Percentiles rank a stretch among this genome's conserved stretches.
Conservation (phyloP, 2,888 invertebrate genomes). For the Harpagoxenus sublaevis region DNA sequence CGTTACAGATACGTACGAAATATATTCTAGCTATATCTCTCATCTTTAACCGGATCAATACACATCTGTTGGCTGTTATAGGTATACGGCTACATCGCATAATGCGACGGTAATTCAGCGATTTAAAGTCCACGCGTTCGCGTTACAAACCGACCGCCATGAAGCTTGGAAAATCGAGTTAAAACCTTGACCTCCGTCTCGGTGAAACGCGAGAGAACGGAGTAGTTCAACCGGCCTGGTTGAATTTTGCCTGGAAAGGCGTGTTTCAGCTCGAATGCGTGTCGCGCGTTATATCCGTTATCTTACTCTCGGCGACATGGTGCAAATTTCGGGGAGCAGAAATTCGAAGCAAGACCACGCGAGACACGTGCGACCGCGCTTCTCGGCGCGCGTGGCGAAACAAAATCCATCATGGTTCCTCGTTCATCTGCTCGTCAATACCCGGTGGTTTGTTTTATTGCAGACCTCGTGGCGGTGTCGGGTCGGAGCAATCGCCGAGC, state of each 20-base stretch:
- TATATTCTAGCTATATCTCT: not conserved
- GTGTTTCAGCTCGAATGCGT: not conserved
- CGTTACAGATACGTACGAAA: not conserved
- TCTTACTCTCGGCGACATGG: not conserved
- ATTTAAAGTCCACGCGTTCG: not conserved
- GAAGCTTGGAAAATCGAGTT: not conserved
- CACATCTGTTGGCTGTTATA: not conserved
- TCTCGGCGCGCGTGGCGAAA: not conserved
- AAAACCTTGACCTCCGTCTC: not conserved
- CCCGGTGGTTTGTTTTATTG: slow-evolving; percentile 58
- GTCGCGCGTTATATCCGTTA: not conserved
- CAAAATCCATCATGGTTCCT: not conserved
- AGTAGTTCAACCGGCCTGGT: not conserved
- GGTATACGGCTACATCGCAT: not conserved
- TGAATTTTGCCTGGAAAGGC: not conserved
- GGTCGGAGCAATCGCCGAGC: slow-evolving; percentile 82
- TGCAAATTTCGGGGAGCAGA: not conserved
- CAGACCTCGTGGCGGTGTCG: slow-evolving; percentile 84
- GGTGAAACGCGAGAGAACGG: not conserved
- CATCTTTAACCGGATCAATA: slow-evolving; percentile 15
- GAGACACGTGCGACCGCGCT: not conserved
- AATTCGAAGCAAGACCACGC: not conserved
- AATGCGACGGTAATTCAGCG: slow-evolving; percentile 6
- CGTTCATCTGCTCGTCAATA: not conserved
- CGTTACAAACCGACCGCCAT: not conserved